Evolutionary conservation across 2,113 vertebrate species (phyloP).

Genomic region (Psephotus haematonotus): DNA sequence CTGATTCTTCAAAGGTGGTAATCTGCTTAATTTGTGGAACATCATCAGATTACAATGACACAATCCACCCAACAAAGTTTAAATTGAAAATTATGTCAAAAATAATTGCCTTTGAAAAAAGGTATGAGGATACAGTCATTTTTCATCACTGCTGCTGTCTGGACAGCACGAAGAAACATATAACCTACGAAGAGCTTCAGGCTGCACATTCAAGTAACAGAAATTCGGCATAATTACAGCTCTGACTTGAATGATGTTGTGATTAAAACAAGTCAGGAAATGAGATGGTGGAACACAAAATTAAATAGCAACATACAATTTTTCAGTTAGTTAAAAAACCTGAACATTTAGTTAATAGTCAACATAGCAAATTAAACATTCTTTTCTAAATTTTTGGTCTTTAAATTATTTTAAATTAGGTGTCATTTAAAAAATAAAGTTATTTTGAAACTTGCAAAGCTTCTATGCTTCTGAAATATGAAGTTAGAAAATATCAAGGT

Average conservation of each 20-base stretch:
- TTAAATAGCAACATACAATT: not conserved
- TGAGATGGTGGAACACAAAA: not conserved
- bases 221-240: not conserved
- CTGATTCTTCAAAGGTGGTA: not conserved
- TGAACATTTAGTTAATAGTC: not conserved
- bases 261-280: conserved; percentile 19
- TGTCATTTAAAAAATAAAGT: not conserved
- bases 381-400: not conserved
- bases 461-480: not conserved
- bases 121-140: not conserved
- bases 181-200: not conserved
- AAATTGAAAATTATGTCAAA: not conserved
- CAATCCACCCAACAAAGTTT: not conserved
- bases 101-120: not conserved
- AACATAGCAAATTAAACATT: not conserved
- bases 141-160: not conserved
- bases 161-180: not conserved
- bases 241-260: conserved; percentile 4
- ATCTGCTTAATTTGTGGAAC: not conserved
- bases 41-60: not conserved
- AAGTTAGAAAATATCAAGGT: not conserved
- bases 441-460: not conserved
- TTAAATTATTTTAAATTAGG: not conserved
- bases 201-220: not conserved
- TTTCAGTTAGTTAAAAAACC: conserved; percentile 13